These are phyloP conservation scores for Phylloscopus trochiloides DNA, from an alignment of 2,113 vertebrate species.

Conservation along the genomic window DNA sequence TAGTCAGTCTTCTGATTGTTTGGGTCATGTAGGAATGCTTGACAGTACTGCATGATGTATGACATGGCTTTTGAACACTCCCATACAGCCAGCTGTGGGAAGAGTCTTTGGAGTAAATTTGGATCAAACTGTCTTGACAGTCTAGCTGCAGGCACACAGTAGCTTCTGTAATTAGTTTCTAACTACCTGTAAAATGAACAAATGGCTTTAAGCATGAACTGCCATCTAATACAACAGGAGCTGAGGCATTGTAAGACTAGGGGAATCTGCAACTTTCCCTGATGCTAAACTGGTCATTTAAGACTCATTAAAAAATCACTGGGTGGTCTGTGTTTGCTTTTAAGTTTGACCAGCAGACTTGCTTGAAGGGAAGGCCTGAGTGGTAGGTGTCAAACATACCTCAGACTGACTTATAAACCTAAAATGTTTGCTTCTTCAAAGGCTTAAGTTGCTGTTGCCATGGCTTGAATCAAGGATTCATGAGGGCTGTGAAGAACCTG, in stretches of 20 bases:
- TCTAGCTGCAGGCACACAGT: neutral
- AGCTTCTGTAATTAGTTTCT: neutral
- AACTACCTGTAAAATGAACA: neutral
- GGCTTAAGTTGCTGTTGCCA: conserved; percentile 86
- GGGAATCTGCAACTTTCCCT: neutral
- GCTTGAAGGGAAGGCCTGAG: neutral
- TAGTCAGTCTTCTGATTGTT: neutral
- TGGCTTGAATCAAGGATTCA: conserved; percentile 91
- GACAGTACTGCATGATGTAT: neutral
- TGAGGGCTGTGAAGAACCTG: conserved; percentile 89
- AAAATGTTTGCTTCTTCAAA: conserved; percentile 53
- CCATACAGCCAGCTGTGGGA: neutral
- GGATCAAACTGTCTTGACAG: neutral
- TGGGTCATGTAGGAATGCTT: neutral
- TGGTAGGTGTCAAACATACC: neutral
- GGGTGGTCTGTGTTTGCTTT: neutral
- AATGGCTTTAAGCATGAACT: neutral
- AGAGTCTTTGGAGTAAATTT: neutral
- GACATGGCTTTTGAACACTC: neutral
- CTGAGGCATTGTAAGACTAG: neutral
- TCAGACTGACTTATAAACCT: neutral
- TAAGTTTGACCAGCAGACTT: neutral
- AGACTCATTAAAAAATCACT: neutral
- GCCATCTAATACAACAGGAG: neutral
- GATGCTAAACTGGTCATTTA: neutral